Base-by-base conservation (phyloP, 2,888 invertebrate species). In the Thera britannica region DNA sequence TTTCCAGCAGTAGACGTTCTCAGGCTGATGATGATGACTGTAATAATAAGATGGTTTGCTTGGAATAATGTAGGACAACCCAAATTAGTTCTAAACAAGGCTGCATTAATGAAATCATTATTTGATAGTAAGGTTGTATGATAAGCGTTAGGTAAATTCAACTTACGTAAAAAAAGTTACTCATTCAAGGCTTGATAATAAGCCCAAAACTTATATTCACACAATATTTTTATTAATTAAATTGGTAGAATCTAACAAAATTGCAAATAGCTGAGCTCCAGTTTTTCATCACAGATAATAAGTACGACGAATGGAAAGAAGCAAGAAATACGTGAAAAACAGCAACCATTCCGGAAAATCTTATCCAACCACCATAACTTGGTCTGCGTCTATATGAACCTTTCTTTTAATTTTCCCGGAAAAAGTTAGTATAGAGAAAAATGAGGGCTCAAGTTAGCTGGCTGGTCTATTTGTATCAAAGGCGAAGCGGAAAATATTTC, bases 221-320 rank as follows among this genome's bases (percentile, higher is more conserved):
- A 41, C 7, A 1, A 41, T 41, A 7, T 41, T 6, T 2, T 46
- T 23, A 23, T 2, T 46, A 46, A 2, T 7, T 5, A 51, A 51
- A 51, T 51, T 51, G 44, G n/a, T 38, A 41, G 1, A 52, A 35
- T 35, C 4, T 9, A 54, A 35, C 34, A 34, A 9, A 9, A 9
- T 35, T 35, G 54, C 35, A 4, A 54, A 54, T 36, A 55, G 54
- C 11, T 2, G 0, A 55, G 41, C 41, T n/a, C 44, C 71, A 78
- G 81, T 77, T 77, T 73, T 81, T 81, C 80, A 80, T 77, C 75
- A 72, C 72, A 77, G 80, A 81, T 82, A 83, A 85, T 83, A 85
- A 83, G 80, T 81, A 77, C 82, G 80, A 85, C 84, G 79, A 82
- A 85, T 59, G 62, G 60, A 60, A 62, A 65, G 69, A 81, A 64